These are phyloP conservation scores for Enoplosus armatus DNA, from an alignment of 2,797 vertebrate species.

Conservation along the genomic window DNA sequence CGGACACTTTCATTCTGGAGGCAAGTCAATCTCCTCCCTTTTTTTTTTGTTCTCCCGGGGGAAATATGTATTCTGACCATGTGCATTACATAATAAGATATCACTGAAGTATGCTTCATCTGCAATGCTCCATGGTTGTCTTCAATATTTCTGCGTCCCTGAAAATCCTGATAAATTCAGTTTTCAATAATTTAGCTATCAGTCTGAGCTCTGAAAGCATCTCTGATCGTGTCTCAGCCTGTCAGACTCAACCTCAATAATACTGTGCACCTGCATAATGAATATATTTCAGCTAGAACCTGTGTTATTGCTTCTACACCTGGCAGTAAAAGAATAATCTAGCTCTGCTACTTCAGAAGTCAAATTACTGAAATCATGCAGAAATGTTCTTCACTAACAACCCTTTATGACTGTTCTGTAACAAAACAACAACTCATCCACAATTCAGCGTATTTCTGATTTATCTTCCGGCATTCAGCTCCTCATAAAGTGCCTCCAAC, in stretches of 20 bases:
- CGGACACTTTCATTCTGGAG: slow-evolving; percentile 60
- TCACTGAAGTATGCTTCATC: slow-evolving; percentile 41
- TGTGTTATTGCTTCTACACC: not conserved
- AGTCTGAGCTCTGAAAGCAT: slow-evolving; percentile 43
- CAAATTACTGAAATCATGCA: slow-evolving; percentile 16
- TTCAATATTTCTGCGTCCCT: slow-evolving; percentile 22
- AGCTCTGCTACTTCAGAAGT: not conserved
- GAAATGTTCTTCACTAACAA: not conserved
- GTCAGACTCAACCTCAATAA: slow-evolving; percentile 41
- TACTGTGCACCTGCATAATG: slow-evolving; percentile 42
- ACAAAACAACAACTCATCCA: slow-evolving; percentile 4
- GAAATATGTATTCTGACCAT: slow-evolving; percentile 60
- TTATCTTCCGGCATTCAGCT: not conserved
- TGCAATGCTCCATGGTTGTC: slow-evolving; percentile 38
- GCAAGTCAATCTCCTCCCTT: slow-evolving; percentile 49
- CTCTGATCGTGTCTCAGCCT: slow-evolving; percentile 34
- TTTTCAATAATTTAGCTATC: slow-evolving; percentile 69
- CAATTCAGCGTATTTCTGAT: not conserved
- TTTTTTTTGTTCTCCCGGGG: slow-evolving; percentile 2
- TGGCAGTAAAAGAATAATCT: slow-evolving; percentile 2
- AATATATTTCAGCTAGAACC: slow-evolving; percentile 23
- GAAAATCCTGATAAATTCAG: slow-evolving; percentile 55
- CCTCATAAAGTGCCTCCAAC: not conserved
- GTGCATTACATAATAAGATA: slow-evolving; percentile 62
- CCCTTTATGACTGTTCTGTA: not conserved